Conservation (phyloP, 2,113 vertebrate species). For the Brachyhypopomus occidentalis region DNA sequence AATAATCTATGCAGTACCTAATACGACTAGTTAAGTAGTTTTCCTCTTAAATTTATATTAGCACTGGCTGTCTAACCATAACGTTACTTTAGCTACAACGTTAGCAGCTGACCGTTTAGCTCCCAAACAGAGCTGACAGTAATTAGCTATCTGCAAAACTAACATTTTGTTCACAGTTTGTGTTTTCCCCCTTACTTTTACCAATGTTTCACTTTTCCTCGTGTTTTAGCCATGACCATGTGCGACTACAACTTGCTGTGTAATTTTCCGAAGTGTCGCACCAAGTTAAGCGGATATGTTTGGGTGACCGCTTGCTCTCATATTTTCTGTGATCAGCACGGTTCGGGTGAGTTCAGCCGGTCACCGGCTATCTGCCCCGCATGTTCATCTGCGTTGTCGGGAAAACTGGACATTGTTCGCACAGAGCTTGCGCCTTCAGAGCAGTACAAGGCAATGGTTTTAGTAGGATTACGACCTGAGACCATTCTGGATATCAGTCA, state of each 20-base stretch:
- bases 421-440: constrained; percentile 85
- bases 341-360: constrained; percentile 83
- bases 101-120: not conserved
- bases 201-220: not conserved
- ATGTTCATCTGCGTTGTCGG: constrained; percentile 83
- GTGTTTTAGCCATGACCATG: constrained; percentile 72
- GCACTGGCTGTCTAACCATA: not conserved
- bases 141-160: not conserved
- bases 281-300: constrained; percentile 80
- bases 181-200: not conserved
- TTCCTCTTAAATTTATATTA: not conserved
- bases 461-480: constrained; percentile 84
- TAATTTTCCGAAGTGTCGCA: constrained; percentile 84
- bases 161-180: too few relatives aligned
- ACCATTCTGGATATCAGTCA: constrained; percentile 83
- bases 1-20: not conserved
- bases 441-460: constrained; percentile 87
- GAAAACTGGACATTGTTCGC: constrained; percentile 85
- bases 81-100: not conserved
- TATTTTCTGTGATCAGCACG: constrained; percentile 88
- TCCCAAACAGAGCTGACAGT: not conserved
- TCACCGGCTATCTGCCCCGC: constrained; percentile 84
- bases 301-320: constrained; percentile 91
- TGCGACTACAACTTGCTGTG: constrained; percentile 84
- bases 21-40: too few relatives aligned